Conservation (phyloP, 1,140 invertebrate species). For the Metaphire vulgaris region DNA sequence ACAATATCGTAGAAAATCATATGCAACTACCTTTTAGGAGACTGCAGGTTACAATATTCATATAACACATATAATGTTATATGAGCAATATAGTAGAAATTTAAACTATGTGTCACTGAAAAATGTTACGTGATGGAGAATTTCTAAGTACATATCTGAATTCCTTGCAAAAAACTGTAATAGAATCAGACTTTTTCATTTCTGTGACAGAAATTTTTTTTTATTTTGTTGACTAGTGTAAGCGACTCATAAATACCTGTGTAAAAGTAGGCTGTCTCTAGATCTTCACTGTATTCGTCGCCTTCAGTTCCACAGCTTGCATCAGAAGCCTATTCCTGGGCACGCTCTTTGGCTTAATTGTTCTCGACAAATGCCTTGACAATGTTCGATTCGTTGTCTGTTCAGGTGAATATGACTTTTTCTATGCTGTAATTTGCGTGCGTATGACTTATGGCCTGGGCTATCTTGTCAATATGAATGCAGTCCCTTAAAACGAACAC, state of each 20-base stretch:
- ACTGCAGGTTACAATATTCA: too few species aligned
- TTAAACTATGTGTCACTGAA: too few species aligned
- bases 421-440: not conserved
- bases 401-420: not conserved
- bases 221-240: not conserved
- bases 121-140: too few species aligned
- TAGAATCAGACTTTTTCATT: too few species aligned
- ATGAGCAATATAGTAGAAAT: too few species aligned
- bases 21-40: too few species aligned
- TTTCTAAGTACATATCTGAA: too few species aligned
- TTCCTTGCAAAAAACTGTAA: too few species aligned
- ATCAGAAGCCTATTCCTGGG: not conserved
- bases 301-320: not conserved
- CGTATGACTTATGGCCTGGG: not conserved
- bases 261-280: not conserved
- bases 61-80: too few species aligned
- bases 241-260: not conserved
- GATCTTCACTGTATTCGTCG: not conserved
- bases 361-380: not conserved
- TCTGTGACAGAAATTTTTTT: too few species aligned
- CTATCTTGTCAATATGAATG: conserved; percentile 1
- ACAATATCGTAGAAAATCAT: too few species aligned
- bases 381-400: not conserved
- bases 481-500: not conserved
- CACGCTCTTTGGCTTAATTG: not conserved